Evolutionary conservation across 2,113 vertebrate genomes (phyloP).

Genomic region (Sinocyclocheilus rhinocerous): DNA sequence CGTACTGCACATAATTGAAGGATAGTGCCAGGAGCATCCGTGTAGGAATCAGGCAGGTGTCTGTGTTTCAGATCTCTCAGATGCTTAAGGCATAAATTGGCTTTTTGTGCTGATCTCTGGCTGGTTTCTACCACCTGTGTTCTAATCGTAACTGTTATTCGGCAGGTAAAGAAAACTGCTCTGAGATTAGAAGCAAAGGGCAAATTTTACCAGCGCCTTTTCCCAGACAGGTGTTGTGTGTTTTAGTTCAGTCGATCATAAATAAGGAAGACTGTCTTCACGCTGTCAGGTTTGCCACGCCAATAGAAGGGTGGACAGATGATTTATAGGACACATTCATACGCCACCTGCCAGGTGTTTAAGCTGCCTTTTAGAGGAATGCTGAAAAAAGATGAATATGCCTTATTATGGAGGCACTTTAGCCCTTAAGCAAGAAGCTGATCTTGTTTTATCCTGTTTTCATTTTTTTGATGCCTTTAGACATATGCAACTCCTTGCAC

Average conservation of each 20-base stretch:
- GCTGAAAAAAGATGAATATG: constrained; percentile 29
- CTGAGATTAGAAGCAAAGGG: constrained; percentile 25
- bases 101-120: not conserved
- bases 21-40: not conserved
- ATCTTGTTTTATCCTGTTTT: constrained; percentile 43
- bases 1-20: not conserved
- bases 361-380: constrained; percentile 34
- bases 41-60: constrained; percentile 14
- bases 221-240: constrained; percentile 41
- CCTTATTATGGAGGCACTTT: constrained; percentile 26
- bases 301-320: constrained; percentile 11
- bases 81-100: not conserved
- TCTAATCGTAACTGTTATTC: not conserved
- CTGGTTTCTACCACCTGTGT: constrained; percentile 29
- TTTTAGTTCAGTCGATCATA: constrained; percentile 47
- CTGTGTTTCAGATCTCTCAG: not conserved
- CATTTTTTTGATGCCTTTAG: constrained; percentile 22
- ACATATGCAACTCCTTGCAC: constrained; percentile 3
- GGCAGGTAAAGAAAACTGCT: not conserved
- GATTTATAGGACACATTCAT: constrained; percentile 38
- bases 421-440: constrained; percentile 37
- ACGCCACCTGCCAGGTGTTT: constrained; percentile 51
- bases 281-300: constrained; percentile 48
- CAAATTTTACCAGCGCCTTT: constrained; percentile 6
- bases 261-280: constrained; percentile 52